These are phyloP conservation scores for Porites cylindrica DNA, from an alignment of 92 coral and sea anemone genomes.

Conservation along the genomic window DNA sequence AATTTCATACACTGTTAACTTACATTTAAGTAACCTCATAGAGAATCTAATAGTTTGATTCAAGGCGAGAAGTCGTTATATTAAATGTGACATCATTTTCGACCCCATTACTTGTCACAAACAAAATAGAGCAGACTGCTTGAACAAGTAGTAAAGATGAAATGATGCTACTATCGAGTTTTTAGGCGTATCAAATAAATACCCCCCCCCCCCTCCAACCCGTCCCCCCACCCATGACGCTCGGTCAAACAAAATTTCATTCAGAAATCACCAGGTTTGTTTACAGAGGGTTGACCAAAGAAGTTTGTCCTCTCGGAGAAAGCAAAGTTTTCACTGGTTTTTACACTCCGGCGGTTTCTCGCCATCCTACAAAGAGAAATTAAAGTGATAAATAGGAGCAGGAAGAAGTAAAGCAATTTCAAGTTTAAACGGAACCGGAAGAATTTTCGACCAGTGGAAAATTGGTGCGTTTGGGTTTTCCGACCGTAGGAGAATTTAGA, in stretches of 20 bases:
- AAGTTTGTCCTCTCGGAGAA: background rate
- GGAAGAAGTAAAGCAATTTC: background rate
- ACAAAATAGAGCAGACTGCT: background rate
- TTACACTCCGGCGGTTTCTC: conserved; percentile 88
- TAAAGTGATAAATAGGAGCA: background rate
- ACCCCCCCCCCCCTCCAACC: background rate
- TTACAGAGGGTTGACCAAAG: background rate
- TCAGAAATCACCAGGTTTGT: background rate
- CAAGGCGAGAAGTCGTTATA: background rate
- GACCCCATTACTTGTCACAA: background rate
- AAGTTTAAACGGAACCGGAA: too few species aligned
- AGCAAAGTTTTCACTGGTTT: conserved; percentile 67
- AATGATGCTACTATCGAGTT: background rate
- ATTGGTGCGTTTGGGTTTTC: too few species aligned
- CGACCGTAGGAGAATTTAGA: too few species aligned
- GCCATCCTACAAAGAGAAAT: conserved; percentile 54
- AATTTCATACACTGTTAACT: too few species aligned
- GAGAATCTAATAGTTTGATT: background rate
- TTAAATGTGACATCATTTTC: background rate
- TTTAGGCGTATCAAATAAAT: conserved; percentile 23
- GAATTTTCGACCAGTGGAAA: too few species aligned
- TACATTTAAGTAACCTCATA: too few species aligned
- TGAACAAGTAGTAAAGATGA: background rate
- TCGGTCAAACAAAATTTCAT: conserved; percentile 3
- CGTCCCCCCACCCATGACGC: background rate